Conservation (phyloP, 2,888 invertebrate genomes). For the Linyphia triangularis region DNA sequence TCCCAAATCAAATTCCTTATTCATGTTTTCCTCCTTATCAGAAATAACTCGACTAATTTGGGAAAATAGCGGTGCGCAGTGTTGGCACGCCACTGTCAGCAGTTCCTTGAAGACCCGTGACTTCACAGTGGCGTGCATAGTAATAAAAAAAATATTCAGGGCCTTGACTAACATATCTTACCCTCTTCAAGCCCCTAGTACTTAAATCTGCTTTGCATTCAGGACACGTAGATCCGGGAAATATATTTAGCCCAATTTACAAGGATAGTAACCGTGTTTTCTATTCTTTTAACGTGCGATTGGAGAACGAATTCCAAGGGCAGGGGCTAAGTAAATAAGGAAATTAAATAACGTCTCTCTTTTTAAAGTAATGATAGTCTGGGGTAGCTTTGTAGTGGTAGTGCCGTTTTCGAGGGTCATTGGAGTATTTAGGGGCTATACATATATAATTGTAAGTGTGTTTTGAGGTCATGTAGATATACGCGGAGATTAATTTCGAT, state of each 20-base stretch:
- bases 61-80: too few species aligned
- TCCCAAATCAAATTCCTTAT: too few species aligned
- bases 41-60: too few species aligned
- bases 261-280: neutral
- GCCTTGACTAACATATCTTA: neutral
- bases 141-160: neutral
- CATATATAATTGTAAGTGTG: neutral
- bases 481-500: too few species aligned
- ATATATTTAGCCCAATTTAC: conserved; percentile 3
- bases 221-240: neutral
- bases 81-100: neutral
- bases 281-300: neutral
- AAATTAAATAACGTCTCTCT: neutral
- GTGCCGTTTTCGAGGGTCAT: too few species aligned
- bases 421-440: neutral
- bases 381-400: neutral
- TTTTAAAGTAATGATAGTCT: neutral
- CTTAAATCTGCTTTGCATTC: neutral
- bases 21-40: too few species aligned
- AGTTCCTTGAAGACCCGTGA: neutral
- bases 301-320: neutral
- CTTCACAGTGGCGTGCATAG: neutral
- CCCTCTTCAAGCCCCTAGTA: neutral
- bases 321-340: neutral
- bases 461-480: neutral